Evolutionary conservation across 2,888 invertebrate genomes (phyloP), one percentile per base, ranked within the genome.

Genomic region (Clunio marinus): DNA sequence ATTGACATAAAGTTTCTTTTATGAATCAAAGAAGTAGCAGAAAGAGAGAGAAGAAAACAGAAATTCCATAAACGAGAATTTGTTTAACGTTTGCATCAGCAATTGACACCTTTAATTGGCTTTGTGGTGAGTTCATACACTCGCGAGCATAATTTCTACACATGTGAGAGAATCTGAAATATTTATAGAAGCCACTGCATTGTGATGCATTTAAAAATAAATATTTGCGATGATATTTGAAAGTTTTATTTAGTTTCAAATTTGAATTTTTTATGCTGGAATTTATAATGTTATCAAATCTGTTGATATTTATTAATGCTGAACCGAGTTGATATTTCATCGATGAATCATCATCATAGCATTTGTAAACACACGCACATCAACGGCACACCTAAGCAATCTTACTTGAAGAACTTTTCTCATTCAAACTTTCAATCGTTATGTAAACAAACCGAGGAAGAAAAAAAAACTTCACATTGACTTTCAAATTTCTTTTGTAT

Each of bases 81-180:
- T 46, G 17, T 45, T 45, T 63, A 25, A 62, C 41, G 46, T 63
- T 63, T 63, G 27, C 41, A 24, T 63, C 22, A 25, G 25, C 24
- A 41, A 63, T 63, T 63, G 25, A 41, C 63, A 63, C 63, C 63
- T 63, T 17, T 37, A 63, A 63, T 63, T 63, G 63, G 63, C 59
- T 55, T 45, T 45, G 45, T 45, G 24, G 55, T 13, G 8, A 8
- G 24, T 59, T 59, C 59, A n/a, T n/a, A n/a, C n/a, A n/a, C n/a
- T n/a, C n/a, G n/a, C n/a, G n/a, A n/a, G n/a, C n/a, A n/a, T n/a
- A n/a, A n/a, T n/a, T n/a, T n/a, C n/a, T n/a, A n/a, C n/a, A n/a
- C n/a, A n/a, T n/a, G n/a, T n/a, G n/a, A n/a, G n/a, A n/a, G n/a
- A n/a, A n/a, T n/a, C n/a, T n/a, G n/a, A n/a, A n/a, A n/a, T n/a